Base-by-base conservation (phyloP, 2,888 invertebrate genomes). In the Luperina nickerlii region DNA sequence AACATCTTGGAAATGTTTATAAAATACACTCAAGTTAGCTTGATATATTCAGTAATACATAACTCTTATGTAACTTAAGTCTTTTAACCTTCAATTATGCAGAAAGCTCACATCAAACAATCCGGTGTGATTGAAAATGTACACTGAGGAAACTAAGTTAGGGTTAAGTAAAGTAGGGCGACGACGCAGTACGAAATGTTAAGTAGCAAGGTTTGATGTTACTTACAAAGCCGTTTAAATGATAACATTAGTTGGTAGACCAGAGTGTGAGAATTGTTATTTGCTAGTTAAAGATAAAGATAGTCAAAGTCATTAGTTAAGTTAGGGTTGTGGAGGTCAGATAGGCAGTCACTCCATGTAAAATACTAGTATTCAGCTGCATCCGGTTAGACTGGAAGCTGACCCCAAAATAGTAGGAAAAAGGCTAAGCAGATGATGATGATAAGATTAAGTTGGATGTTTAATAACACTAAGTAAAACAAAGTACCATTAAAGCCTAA, bases 71-170 rank as follows among this genome's bases (percentile, higher is more conserved):
- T 51, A 63, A 67, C 18, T 42, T 27, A 18, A 70, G 60, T 54
- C 24, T 24, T 13, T 13, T n/a, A 9, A 54, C 38, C 32, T 78
- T 74, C 65, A 86, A 57, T 74, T 77, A 79, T 63, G 67, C 66
- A 75, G 66, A 75, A 75, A 84, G 67, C 69, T 69, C n/a, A 54
- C 72, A 73, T 65, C 73, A 79, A 84, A 79, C 74, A 73, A 65
- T 32, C 48, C 45, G 2, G 27, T 70, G 24, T 79, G 77, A 83
- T 86, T 83, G 75, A 70, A 85, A 83, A 76, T 77, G 74, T 76
- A 76, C n/a, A 63, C 79, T 62, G 15, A 74, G 69, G 32, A 76
- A 63, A 77, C 62, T 48, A 11, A 57, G 62, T 80, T 60, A 42
- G 24, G 42, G 45, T 20, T 27, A 60, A 74, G 63, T 27, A 60